Evolutionary conservation across 2,113 vertebrate species (phyloP).

Genomic region (Muntiacus reevesi): DNA sequence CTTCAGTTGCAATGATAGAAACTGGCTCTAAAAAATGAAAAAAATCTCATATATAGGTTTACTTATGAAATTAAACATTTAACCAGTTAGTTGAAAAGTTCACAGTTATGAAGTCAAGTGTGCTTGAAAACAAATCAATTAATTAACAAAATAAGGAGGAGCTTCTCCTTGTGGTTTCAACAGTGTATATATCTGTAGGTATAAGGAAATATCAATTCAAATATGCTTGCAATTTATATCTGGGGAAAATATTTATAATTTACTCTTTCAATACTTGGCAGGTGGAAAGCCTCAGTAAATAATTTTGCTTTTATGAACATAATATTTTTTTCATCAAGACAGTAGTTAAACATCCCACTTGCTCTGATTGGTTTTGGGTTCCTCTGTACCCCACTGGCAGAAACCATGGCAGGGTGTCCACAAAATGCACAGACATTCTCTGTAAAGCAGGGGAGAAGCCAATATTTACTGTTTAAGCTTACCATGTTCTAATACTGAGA

Average conservation of each 20-base stretch:
- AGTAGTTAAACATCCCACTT: background rate
- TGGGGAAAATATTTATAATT: background rate
- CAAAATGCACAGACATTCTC: background rate
- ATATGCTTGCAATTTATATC: background rate
- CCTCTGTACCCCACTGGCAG: background rate
- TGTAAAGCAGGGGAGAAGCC: background rate
- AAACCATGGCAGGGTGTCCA: background rate
- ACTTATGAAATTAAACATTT: background rate
- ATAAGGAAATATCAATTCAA: background rate
- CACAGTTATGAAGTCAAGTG: background rate
- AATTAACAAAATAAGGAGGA: background rate
- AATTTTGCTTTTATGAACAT: background rate
- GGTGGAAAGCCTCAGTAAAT: slow-evolving; percentile 1
- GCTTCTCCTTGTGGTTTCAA: background rate
- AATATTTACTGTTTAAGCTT: background rate
- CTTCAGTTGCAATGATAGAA: background rate
- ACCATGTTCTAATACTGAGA: background rate
- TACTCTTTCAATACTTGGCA: background rate
- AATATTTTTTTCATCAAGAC: background rate
- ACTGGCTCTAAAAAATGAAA: background rate
- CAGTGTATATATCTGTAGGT: background rate
- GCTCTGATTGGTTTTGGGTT: background rate
- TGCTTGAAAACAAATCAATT: slow-evolving; percentile 14
- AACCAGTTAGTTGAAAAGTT: background rate
- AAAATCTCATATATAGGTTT: background rate